A percentile compares a stretch with the other conserved stretches of the same genome.
phyloP scores from a whole-genome alignment of 2,113 vertebrate species.

The Sinocyclocheilus anshuiensis region DNA sequence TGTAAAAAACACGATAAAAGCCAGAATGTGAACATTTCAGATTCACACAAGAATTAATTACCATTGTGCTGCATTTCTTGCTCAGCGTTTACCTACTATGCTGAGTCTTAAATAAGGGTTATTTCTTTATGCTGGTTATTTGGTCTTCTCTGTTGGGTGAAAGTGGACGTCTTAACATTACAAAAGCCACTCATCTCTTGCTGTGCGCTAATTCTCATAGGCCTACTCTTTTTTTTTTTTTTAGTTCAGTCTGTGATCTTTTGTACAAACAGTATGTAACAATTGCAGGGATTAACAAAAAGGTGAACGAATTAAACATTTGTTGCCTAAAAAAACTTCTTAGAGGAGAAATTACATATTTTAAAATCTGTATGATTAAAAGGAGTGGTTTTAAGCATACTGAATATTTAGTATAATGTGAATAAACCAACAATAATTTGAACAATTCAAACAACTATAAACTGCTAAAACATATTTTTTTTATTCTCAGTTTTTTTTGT shows the following conservation, averaged over 20 bases:
- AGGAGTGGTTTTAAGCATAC: background rate
- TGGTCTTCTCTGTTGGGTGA: conserved; percentile 33
- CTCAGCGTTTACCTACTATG: conserved; percentile 17
- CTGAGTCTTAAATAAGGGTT: background rate
- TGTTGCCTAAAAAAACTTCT: no score
- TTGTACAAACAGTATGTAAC: conserved; percentile 13
- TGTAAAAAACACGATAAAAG: background rate
- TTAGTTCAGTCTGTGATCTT: conserved; percentile 30
- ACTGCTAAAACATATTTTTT: background rate
- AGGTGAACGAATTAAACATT: background rate
- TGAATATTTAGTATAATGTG: background rate
- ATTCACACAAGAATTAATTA: background rate
- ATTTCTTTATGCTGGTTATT: conserved; percentile 16
- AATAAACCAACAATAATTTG: background rate
- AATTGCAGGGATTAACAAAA: conserved; percentile 32
- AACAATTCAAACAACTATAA: background rate
- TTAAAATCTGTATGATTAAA: background rate
- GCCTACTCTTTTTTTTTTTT: background rate
- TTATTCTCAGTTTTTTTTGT: background rate
- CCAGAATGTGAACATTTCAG: background rate
- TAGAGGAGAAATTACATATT: background rate
- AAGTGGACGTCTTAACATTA: conserved; percentile 50
- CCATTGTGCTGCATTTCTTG: conserved; percentile 17
- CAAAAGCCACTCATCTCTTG: conserved; percentile 44
- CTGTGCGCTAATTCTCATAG: conserved; percentile 24